These are phyloP conservation scores for Parasteatoda lunata DNA, from an alignment of 2,888 invertebrate species.

Conservation along the genomic window DNA sequence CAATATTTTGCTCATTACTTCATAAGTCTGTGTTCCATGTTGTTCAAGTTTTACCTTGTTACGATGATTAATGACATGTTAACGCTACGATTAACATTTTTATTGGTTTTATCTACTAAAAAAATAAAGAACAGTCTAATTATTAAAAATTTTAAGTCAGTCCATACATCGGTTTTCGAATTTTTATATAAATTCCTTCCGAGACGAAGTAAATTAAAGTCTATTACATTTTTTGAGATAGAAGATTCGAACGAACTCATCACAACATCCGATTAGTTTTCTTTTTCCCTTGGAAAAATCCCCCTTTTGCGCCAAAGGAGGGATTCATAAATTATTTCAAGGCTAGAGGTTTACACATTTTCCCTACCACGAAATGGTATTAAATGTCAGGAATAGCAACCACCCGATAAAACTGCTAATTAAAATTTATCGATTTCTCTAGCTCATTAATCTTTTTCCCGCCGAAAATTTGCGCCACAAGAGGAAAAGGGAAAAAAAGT, in stretches of 20 bases:
- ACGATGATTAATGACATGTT: constrained; percentile 9
- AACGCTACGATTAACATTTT: constrained; percentile 1
- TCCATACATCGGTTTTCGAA: constrained; percentile 43
- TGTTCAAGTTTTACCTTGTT: constrained; percentile 3
- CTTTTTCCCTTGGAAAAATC: constrained; percentile 46
- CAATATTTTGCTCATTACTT: too few species aligned
- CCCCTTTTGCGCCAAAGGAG: not conserved
- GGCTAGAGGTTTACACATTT: constrained; percentile 67
- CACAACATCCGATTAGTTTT: constrained; percentile 37
- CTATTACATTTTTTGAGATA: constrained; percentile 55
- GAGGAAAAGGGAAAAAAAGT: constrained; percentile 1
- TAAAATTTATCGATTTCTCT: constrained; percentile 67
- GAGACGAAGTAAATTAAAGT: constrained; percentile 11
- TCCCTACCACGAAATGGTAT: constrained; percentile 63
- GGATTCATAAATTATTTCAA: constrained; percentile 64
- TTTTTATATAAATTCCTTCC: constrained; percentile 58
- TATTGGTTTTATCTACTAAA: constrained; percentile 7
- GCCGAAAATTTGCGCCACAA: constrained; percentile 60
- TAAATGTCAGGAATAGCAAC: constrained; percentile 63
- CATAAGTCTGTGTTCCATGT: too few species aligned
- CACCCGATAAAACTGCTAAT: constrained; percentile 68
- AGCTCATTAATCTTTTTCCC: constrained; percentile 66
- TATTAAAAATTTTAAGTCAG: constrained; percentile 16
- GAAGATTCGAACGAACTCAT: constrained; percentile 2
- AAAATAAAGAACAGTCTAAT: constrained; percentile 6